These are phyloP conservation scores for Phocoena phocoena DNA, from an alignment of 2,113 vertebrate species.

Conservation along the genomic window DNA sequence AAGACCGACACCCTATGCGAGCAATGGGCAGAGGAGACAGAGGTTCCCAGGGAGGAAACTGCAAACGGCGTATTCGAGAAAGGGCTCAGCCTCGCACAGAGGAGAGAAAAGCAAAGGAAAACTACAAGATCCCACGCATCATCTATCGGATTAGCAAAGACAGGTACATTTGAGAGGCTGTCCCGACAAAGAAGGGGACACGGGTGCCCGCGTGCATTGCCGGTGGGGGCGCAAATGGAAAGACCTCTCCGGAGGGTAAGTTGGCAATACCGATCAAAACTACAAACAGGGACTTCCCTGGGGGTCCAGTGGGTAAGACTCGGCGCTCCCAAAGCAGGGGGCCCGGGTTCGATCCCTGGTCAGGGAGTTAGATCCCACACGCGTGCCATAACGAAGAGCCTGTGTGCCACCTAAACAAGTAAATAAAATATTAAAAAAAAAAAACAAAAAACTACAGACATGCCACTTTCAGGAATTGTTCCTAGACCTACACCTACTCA, in stretches of 20 bases:
- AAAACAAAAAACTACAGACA: no score
- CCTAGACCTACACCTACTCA: not conserved
- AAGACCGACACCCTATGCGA: accelerated
- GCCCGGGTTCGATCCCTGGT: no score
- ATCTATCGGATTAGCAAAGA: accelerated
- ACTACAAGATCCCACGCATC: accelerated
- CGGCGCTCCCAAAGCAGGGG: no score
- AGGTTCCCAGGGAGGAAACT: accelerated
- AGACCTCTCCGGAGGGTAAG: not conserved
- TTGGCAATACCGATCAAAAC: accelerated
- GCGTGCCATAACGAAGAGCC: no score
- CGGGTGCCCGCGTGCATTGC: accelerated
- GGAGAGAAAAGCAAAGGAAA: not conserved
- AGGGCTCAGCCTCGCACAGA: not conserved
- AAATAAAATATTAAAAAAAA: no score
- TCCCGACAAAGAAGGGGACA: not conserved
- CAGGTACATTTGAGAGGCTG: accelerated
- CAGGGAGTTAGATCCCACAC: no score
- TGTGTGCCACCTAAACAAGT: no score
- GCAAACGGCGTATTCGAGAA: accelerated
- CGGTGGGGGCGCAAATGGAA: accelerated
- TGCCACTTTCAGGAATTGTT: accelerated
- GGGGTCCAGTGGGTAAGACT: no score
- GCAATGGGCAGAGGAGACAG: not conserved
- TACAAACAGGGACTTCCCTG: no score